Evolutionary conservation across 1,140 invertebrate genomes (phyloP), one percentile per base, ranked within the genome.

Genomic region (Aphelenchoides fujianensis): DNA sequence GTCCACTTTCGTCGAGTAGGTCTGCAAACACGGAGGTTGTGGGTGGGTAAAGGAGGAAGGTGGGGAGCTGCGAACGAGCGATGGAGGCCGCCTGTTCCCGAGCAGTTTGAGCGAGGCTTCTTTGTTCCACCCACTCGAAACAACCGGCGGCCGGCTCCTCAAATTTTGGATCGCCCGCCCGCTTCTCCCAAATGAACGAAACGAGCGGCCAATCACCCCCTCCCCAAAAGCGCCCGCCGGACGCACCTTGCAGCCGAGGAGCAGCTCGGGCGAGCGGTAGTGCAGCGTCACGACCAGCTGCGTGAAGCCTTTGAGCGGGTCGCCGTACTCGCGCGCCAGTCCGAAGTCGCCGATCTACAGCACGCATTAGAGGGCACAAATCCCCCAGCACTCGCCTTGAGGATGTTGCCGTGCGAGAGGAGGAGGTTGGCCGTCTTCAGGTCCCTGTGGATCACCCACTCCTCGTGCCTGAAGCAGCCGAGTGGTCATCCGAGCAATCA

Each of bases 371-470:
- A 68, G 9, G 16, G 36, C 19, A 55, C 67, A 5, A 55, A 0
- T 41, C n/a, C 83, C 70, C 37, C n/a, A n/a, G 83, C 83, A 31
- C 76, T 61, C 73, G 88, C 87, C 84, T 89, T 89, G 1, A 95
- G 87, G 71, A 94, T 89, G 48, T 94, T 93, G 78, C 89, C 88
- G 85, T 98, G 95, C 77, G 92, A 95, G 2, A 98, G 86, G 3
- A 99, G 86, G n/a, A 99, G 87, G 88, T 99, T 99, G 0, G 95
- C 98, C 0, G 96, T 95, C 87, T 99, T 99, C 16, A 98, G 88
- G 88, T 99, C 96, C 54, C 95, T 86, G 86, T 98, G 95, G 3
- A 99, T 87, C 74, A 99, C 98, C 95, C 96, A 98, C 85, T 98
- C 97, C 82, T 98, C 94, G 82, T 98, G 95, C 73, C 98, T 88